Evolutionary conservation across 1,140 invertebrate genomes (phyloP), one percentile per base, ranked within the genome.

Genomic region (Panagrolaimus sp.): DNA sequence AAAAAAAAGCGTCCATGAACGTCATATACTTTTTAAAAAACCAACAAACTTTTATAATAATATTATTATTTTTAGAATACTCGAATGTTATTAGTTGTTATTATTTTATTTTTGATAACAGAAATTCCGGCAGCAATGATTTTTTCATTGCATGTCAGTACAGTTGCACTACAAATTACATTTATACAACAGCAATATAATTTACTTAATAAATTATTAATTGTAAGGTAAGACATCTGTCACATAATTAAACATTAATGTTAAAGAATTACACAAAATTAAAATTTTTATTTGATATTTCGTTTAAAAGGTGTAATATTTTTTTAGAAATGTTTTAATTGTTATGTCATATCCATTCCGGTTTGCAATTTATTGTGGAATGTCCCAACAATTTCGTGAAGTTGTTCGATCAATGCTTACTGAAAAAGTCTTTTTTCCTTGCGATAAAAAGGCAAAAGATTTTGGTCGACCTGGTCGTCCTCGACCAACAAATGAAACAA

Each of bases 301-400:
- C n/a, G 81, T 79, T 79, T 48, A 81, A 70, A 25, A 43, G n/a
- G n/a, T n/a, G n/a, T n/a, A n/a, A n/a, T n/a, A n/a, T n/a, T n/a
- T 43, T 23, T 79, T 67, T 43, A 80, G 78, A 69, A 80, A 80
- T 68, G 79, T 80, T 14, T 61, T 80, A 9, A 80, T 80, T 61
- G 79, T 80, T 27, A 68, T 78, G 16, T 72, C 72, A 11, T 80
- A 80, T 65, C 78, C 78, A 13, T 75, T 80, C 64, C 78, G 78
- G 1, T 80, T 80, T 62, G 78, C 78, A 9, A 80, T 80, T 70
- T 80, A 80, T 43, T 81, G 78, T 64, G 78, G 78, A 23, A 80
- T 80, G 78, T 79, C 76, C 5, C 75, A 74, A 64, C 78, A 80
- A 71, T 80, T 80, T 63, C 63, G 78, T n/a, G 78, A 80, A 63